These are phyloP conservation scores for Ceratotherium simum DNA, from an alignment of 2,113 vertebrate genomes.

Conservation along the genomic window DNA sequence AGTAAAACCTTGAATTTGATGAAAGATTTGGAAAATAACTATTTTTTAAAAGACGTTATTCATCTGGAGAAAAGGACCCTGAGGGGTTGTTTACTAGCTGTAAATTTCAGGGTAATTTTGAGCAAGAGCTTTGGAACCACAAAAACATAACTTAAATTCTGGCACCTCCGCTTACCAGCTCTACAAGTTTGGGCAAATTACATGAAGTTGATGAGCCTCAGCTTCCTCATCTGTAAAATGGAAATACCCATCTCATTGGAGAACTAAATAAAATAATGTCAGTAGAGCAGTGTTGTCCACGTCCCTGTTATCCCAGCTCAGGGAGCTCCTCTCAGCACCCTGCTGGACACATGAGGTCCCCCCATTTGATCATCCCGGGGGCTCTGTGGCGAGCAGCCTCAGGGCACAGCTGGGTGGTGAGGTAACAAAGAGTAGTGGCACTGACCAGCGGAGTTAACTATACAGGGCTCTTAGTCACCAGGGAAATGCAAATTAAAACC, in stretches of 20 bases:
- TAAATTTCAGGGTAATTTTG: neutral
- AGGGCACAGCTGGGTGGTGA: neutral
- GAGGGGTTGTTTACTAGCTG: neutral
- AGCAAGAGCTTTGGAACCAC: neutral
- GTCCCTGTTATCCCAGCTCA: neutral
- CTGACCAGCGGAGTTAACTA: too few species aligned
- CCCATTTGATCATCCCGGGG: neutral
- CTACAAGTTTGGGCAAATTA: neutral
- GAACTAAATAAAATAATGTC: neutral
- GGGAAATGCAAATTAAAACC: neutral
- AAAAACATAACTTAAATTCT: neutral
- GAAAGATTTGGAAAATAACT: neutral
- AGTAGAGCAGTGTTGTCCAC: neutral
- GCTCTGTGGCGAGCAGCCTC: too few species aligned
- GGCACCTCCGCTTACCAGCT: neutral
- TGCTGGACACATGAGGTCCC: neutral
- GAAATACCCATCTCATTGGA: neutral
- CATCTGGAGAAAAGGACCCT: neutral
- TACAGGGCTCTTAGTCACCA: neutral
- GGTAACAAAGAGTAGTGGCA: neutral
- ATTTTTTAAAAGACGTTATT: neutral
- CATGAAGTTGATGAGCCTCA: neutral
- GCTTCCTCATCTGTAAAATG: neutral
- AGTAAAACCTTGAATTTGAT: conserved; percentile 1
- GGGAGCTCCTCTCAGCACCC: too few species aligned